phyloP scores from a whole-genome alignment of 2,888 invertebrate species.

The Argynnis bischoffii region DNA sequence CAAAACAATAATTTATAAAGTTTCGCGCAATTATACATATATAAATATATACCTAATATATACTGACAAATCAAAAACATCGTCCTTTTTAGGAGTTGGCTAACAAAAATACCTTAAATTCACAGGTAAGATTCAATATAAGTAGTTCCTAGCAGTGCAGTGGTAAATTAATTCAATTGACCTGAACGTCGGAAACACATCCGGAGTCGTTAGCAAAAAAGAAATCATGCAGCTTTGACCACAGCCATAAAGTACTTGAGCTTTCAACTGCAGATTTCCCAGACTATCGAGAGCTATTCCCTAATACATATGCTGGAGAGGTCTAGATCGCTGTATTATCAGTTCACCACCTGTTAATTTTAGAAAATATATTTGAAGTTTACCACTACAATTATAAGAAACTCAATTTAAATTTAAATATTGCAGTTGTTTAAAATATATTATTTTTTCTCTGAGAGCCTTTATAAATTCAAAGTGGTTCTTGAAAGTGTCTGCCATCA shows the following conservation, averaged over 20 bases:
- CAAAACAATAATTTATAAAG: too few relatives aligned
- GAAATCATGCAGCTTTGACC: constrained; percentile 43
- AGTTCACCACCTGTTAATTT: constrained; percentile 37
- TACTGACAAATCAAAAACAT: too few relatives aligned
- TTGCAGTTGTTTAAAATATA: too few relatives aligned
- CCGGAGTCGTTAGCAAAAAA: constrained; percentile 35
- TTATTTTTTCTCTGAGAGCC: too few relatives aligned
- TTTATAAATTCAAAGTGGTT: too few relatives aligned
- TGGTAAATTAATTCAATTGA: constrained; percentile 39
- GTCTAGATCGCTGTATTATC: constrained; percentile 60
- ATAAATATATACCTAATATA: too few relatives aligned
- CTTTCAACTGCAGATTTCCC: constrained; percentile 47
- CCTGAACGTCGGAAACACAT: constrained; percentile 36
- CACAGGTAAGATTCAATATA: constrained; percentile 1
- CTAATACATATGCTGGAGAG: constrained; percentile 66
- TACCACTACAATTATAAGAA: too few relatives aligned
- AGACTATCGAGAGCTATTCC: constrained; percentile 57
- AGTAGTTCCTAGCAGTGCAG: constrained; percentile 14
- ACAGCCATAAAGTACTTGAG: constrained; percentile 45
- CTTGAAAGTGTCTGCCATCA: too few relatives aligned
- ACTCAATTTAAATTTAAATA: too few relatives aligned
- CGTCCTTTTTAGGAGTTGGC: not conserved
- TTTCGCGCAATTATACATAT: too few relatives aligned
- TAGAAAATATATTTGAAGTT: too few relatives aligned
- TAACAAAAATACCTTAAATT: constrained; percentile 9